Evolutionary conservation across 2,797 vertebrate species (phyloP), one percentile per base, ranked within the genome.

Genomic region (Phyllotis vaccarum): DNA sequence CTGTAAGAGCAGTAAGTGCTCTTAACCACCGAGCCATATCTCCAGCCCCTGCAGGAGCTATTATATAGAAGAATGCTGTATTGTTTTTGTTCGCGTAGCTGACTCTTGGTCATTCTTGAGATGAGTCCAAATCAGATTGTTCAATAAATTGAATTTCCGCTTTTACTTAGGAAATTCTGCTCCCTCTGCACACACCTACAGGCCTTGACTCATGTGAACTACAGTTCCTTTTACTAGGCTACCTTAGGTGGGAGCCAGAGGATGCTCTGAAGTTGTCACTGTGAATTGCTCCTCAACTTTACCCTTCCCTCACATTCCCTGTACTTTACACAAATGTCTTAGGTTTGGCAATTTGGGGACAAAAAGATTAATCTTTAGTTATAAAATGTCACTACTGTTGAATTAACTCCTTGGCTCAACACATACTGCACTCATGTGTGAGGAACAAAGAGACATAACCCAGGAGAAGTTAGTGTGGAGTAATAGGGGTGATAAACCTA

Each of bases 121-220:
- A 3, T 40, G 24, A 46, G 12, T 90, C 14, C 46, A 49, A 37
- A 88, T 82, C 90, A 72, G 43, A 89, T 80, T 76, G 31, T 92
- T 90, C 85, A 62, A 81, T 74, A 89, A 66, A 89, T 49, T 74
- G 81, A 62, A 89, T 64, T 91, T 86, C 14, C n/a, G 10, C 7
- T 58, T 79, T 86, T 70, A 70, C 9, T 90, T 81, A 78, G 37
- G 40, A 94, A 86, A 46, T 8, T 79, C 54, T 10, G 1, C 40
- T 90, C 82, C n/a, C 43, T 49, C 92, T 92, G 40, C 86, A 86
- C 89, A 34, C 49, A 89, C 9, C 19, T 85, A 27, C 75, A 68
- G 93, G 46, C 22, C 79, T 81, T 86, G 37, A 76, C 40, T 31
- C 40, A 60, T 24, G 43, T 1, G 24, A 91, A 13, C n/a, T 93